Conservation (phyloP, 30 jellyfish, hydroid and myxozoan species). For the Clytia hemisphaerica region DNA sequence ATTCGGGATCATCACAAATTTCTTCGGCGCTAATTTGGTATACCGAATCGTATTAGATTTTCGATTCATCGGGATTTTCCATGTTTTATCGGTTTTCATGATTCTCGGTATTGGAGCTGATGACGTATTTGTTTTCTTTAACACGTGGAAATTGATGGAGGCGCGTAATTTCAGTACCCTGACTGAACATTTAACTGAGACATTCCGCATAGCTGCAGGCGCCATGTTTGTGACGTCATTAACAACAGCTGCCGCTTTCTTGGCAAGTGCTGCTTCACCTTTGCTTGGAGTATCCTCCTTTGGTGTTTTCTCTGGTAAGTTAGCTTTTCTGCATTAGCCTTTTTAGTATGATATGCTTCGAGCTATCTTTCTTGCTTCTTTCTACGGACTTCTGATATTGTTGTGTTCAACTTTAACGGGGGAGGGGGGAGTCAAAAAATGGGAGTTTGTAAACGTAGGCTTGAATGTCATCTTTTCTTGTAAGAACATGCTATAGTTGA, state of each 20-base stretch:
- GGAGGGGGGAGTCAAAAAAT: no score
- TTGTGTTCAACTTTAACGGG: no score
- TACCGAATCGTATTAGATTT: constrained; percentile 78
- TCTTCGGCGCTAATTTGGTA: constrained; percentile 87
- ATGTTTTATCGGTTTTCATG: constrained; percentile 83
- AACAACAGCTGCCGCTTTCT: constrained; percentile 90
- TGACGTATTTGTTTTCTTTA: constrained; percentile 83
- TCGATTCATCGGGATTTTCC: constrained; percentile 86
- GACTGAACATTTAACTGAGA: constrained; percentile 66
- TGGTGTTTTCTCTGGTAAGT: constrained; percentile 95
- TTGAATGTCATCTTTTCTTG: no score
- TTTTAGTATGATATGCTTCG: no score
- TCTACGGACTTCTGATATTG: no score
- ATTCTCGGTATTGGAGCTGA: constrained; percentile 95
- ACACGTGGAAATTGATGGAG: constrained; percentile 92
- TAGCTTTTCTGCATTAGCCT: no score
- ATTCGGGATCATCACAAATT: constrained; percentile 75
- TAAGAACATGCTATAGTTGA: no score
- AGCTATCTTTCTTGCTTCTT: no score
- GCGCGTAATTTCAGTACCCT: constrained; percentile 46
- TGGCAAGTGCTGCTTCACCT: constrained; percentile 98
- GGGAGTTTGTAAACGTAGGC: no score
- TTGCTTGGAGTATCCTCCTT: constrained; percentile 89
- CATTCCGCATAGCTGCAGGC: constrained; percentile 93
- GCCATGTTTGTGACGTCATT: constrained; percentile 96